Base-by-base conservation (phyloP, 2,888 invertebrate genomes). In the Tuberolachnus salignus region DNA sequence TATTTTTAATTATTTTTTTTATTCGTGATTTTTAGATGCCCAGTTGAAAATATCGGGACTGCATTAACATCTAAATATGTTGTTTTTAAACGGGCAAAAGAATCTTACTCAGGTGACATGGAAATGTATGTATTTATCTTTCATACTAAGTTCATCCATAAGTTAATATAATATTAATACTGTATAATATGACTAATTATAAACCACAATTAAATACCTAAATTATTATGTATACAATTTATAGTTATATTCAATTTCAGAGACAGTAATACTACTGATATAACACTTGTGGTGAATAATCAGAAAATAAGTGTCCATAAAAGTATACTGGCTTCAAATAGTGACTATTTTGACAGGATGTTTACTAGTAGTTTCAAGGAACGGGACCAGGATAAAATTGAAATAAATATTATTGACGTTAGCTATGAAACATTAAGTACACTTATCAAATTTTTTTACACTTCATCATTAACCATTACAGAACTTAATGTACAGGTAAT, bases 401-500 rank as follows among this genome's bases (percentile, higher is more conserved):
- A 73, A 63, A 64, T 73, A 21, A 73, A 63, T 63, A 73, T 73
- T 53, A 63, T 16, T 23, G 73, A 63, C 63, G 42, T 73, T 23
- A 73, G 63, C 42, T 73, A 44, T 73, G 73, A 73, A 23, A 63
- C 63, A 53, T 73, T 73, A 21, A 42, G n/a, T 9, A 23, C 63
- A 42, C 42, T 73, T 34, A 53, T 73, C 63, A 42, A 13, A 13
- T 73, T 11, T 64, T 64, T 73, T 63, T 63, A 73, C 1, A 53
- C 49, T 42, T 63, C 63, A 16, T 16, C n/a, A 23, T 53, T 73
- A 73, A 23, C 13, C 42, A 73, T 73, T 44, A 63, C 49, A 53
- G 73, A 73, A 64, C 21, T 21, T 11, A 73, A 73, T 73, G 73
- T 73, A 53, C 73, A 73, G 63, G 73, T 73, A 73, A 73, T 53